phyloP scores from a whole-genome alignment of 2,113 vertebrate species.

The Pluvianellus socialis region DNA sequence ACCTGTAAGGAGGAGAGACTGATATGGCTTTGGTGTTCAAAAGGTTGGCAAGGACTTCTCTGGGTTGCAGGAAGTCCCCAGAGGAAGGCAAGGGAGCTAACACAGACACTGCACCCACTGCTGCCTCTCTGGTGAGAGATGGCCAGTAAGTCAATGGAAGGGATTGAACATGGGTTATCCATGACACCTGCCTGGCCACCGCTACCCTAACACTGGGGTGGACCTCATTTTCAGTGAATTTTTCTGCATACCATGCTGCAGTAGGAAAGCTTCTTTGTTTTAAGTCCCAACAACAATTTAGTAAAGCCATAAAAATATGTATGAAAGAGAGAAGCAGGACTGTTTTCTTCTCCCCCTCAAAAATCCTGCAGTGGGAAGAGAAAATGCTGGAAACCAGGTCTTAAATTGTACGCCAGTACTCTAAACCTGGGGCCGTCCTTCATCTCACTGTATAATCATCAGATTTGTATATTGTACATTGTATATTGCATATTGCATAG shows the following conservation, averaged over 20 bases:
- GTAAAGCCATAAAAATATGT: not conserved
- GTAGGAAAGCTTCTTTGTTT: not conserved
- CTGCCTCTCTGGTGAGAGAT: not conserved
- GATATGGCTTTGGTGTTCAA: not conserved
- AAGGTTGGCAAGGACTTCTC: not conserved
- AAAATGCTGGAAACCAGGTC: not conserved
- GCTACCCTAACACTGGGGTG: not conserved
- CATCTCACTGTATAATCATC: not conserved
- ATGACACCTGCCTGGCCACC: not conserved
- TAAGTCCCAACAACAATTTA: not conserved
- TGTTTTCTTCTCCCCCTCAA: not conserved
- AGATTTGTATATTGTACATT: not conserved
- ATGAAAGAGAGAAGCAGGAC: not conserved
- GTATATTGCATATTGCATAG: too few species aligned
- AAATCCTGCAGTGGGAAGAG: not conserved
- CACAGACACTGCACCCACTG: not conserved
- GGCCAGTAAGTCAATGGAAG: rapidly evolving
- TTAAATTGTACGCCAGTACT: not conserved
- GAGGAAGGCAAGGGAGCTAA: not conserved
- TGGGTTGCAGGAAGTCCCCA: not conserved
- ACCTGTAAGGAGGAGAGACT: not conserved
- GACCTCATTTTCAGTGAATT: not conserved
- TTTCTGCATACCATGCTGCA: not conserved
- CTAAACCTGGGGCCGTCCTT: not conserved
- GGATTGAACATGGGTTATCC: not conserved